Evolutionary conservation across 2,797 vertebrate genomes (phyloP).

Genomic region (Clamator glandarius): DNA sequence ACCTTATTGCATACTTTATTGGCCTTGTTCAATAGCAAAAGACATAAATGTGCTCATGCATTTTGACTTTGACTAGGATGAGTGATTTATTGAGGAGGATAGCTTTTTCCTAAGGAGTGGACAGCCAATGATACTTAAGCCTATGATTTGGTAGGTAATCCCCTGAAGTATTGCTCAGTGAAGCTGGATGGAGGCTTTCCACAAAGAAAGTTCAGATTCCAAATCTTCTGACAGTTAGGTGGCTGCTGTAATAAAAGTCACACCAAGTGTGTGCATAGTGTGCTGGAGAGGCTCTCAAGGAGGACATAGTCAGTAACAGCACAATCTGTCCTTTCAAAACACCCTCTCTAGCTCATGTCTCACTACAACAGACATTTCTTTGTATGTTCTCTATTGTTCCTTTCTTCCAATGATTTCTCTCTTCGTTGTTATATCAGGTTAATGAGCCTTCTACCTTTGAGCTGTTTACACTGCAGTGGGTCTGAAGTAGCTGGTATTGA

Average conservation of each 20-base stretch:
- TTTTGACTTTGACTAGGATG: background rate
- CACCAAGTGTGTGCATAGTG: fast-evolving
- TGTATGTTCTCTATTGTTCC: background rate
- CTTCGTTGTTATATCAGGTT: background rate
- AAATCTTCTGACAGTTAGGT: background rate
- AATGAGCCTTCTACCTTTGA: background rate
- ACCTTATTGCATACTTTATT: background rate
- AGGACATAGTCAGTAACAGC: background rate
- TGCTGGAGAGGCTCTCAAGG: background rate
- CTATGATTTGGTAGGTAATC: too few relatives aligned
- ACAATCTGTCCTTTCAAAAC: background rate
- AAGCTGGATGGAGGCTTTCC: background rate
- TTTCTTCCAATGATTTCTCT: background rate
- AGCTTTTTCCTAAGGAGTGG: background rate
- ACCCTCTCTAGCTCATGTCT: background rate
- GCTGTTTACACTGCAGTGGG: background rate
- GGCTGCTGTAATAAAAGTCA: background rate
- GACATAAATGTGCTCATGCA: background rate
- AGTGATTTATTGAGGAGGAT: background rate
- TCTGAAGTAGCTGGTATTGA: background rate
- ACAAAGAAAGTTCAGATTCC: background rate
- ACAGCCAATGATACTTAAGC: background rate
- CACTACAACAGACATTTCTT: background rate
- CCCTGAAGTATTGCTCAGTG: background rate
- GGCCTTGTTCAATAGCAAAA: background rate